Evolutionary conservation across 2,797 vertebrate genomes (phyloP).

Genomic region (Champsocephalus esox): DNA sequence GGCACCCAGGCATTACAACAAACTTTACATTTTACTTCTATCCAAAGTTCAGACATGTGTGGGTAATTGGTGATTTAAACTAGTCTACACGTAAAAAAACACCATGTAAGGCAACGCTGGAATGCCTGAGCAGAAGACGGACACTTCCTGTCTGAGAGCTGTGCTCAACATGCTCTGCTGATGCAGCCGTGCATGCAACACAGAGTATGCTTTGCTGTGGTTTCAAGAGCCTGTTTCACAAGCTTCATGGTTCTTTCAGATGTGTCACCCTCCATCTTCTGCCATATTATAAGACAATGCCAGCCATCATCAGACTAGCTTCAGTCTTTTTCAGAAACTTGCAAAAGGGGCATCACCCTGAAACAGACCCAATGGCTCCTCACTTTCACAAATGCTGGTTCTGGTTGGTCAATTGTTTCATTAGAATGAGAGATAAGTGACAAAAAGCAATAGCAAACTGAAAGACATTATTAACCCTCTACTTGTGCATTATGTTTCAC

Average conservation of each 20-base stretch:
- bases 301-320: constrained; percentile 1
- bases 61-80: background rate
- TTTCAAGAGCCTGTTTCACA: constrained; percentile 51
- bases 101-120: constrained; percentile 24
- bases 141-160: constrained; percentile 55
- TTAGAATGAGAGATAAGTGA: constrained; percentile 7
- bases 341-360: constrained; percentile 10
- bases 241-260: constrained; percentile 6
- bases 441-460: background rate
- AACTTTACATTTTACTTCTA: constrained; percentile 49
- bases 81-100: background rate
- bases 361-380: constrained; percentile 12
- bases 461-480: background rate
- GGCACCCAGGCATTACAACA: background rate
- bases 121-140: constrained; percentile 29
- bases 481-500: background rate
- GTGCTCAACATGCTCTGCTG: constrained; percentile 51
- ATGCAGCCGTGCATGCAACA: constrained; percentile 52
- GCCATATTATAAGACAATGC: background rate
- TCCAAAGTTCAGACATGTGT: constrained; percentile 31
- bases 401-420: constrained; percentile 17
- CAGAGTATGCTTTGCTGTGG: constrained; percentile 57
- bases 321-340: constrained; percentile 21
- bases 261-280: background rate
- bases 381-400: constrained; percentile 13